Evolutionary conservation across 2,113 vertebrate genomes (phyloP).

Genomic region (Rhinolophus ferrumequinum): DNA sequence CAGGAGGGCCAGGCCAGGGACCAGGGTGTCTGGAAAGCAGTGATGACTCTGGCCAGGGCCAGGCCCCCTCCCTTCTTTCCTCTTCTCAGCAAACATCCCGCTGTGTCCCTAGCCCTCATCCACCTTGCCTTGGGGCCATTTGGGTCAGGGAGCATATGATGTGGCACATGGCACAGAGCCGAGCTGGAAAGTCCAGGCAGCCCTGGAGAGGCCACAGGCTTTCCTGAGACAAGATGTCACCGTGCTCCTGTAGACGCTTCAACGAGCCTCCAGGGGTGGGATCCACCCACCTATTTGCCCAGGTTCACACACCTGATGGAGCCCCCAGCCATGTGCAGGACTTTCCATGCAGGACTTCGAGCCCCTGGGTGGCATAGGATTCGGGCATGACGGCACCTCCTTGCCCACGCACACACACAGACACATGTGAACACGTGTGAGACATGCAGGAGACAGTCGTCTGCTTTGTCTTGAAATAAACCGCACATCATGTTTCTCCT

Average conservation of each 20-base stretch:
- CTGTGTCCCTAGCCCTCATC: too few relatives aligned
- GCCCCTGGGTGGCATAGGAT: not conserved
- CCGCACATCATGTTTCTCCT: not conserved
- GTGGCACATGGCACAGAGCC: rapidly evolving
- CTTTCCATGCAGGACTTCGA: not conserved
- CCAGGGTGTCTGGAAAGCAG: not conserved
- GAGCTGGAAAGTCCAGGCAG: not conserved
- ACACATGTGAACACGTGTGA: not conserved
- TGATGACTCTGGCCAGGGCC: too few relatives aligned
- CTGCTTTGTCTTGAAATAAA: not conserved
- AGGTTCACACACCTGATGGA: not conserved
- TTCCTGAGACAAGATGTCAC: rapidly evolving
- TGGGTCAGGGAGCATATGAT: rapidly evolving
- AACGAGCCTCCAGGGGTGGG: rapidly evolving
- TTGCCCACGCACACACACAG: too few relatives aligned
- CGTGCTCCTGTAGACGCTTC: rapidly evolving
- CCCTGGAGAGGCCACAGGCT: rapidly evolving
- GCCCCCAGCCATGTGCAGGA: rapidly evolving
- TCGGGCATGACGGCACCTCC: rapidly evolving
- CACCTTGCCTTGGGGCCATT: rapidly evolving
- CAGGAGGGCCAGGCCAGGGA: not conserved
- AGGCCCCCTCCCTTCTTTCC: too few relatives aligned
- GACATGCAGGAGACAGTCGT: rapidly evolving
- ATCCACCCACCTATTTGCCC: not conserved
- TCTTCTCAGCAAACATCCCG: too few relatives aligned